These are phyloP conservation scores for Podotricha telesiphe DNA, from an alignment of 2,888 invertebrate species.

Conservation along the genomic window DNA sequence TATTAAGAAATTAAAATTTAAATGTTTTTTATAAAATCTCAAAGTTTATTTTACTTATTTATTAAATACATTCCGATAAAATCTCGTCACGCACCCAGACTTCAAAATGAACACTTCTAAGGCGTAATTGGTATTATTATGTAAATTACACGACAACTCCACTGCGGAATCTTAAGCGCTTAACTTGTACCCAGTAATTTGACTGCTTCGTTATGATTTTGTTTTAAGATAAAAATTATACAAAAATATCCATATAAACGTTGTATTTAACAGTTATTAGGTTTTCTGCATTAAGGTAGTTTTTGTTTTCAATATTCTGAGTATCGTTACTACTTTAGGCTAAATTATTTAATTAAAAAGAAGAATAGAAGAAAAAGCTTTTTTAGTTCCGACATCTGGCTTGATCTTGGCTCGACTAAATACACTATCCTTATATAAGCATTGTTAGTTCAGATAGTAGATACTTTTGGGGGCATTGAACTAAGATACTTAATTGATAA, in stretches of 20 bases:
- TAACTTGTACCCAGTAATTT: conserved; percentile 41
- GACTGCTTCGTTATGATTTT: conserved; percentile 37
- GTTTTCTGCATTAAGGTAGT: not conserved
- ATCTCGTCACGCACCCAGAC: conserved; percentile 46
- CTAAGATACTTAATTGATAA: too few relatives aligned
- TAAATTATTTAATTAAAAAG: not conserved
- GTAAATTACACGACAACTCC: conserved; percentile 45
- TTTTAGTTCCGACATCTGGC: too few relatives aligned
- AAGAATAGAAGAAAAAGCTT: too few relatives aligned
- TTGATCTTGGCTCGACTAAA: too few relatives aligned
- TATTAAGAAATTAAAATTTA: not conserved
- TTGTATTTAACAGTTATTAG: not conserved
- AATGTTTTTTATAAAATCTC: not conserved
- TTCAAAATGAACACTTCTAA: conserved; percentile 45
- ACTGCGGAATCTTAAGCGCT: conserved; percentile 40
- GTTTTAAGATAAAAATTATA: conserved; percentile 29
- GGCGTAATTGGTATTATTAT: conserved; percentile 47
- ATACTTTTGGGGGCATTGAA: too few relatives aligned
- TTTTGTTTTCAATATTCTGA: not conserved
- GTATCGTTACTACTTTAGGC: not conserved
- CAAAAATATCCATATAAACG: conserved; percentile 23
- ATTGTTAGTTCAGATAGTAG: too few relatives aligned
- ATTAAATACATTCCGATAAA: conserved; percentile 43
- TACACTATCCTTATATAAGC: too few relatives aligned
- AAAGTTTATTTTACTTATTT: conserved; percentile 23